Evolutionary conservation across 2,797 vertebrate species (phyloP).

Genomic region (Pipistrellus nathusii): DNA sequence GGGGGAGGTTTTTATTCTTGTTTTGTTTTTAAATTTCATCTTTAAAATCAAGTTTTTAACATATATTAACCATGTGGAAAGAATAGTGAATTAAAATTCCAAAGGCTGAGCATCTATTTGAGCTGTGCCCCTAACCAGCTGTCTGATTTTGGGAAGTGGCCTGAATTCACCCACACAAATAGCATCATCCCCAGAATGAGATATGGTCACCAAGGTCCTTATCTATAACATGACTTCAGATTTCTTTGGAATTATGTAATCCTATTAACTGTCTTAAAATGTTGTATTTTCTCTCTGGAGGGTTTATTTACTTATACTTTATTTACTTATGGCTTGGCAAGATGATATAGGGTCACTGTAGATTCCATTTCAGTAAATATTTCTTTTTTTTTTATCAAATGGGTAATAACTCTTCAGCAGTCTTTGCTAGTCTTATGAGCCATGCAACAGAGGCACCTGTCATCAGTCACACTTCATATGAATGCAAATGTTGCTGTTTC

Average conservation of each 20-base stretch:
- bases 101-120: not conserved
- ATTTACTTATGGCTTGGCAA: not conserved
- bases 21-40: slow-evolving; percentile 74
- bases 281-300: not conserved
- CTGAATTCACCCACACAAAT: fast-evolving
- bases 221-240: not conserved
- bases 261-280: not conserved
- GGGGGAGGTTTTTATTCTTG: slow-evolving; percentile 70
- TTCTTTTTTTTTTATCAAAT: not conserved
- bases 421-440: slow-evolving; percentile 17
- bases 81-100: not conserved
- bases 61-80: slow-evolving; percentile 36
- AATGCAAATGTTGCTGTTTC: slow-evolving; percentile 39
- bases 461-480: not conserved
- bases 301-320: not conserved
- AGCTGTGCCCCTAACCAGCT: not conserved
- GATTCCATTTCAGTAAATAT: not conserved
- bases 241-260: not conserved
- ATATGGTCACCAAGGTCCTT: not conserved
- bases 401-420: not conserved
- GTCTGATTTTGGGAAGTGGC: not conserved
- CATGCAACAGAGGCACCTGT: not conserved
- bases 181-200: not conserved
- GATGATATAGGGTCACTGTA: not conserved
- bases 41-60: slow-evolving; percentile 68